Conservation (phyloP, 92 coral and sea anemone species). For the Virgularia gustaviana region DNA sequence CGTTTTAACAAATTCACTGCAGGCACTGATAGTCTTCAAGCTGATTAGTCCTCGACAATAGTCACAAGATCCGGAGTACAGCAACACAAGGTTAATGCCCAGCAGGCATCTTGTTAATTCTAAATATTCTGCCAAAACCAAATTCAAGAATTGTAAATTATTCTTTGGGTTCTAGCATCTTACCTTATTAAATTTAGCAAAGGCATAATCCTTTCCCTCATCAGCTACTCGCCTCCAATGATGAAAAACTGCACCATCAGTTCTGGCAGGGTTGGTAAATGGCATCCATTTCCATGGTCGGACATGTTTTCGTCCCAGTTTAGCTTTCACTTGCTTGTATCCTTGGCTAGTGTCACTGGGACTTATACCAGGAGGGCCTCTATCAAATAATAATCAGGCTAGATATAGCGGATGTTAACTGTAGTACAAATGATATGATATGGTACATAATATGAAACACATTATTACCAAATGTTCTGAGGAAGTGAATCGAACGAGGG, state of each 20-base stretch:
- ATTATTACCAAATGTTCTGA: not conserved
- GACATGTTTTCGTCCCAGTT: constrained; percentile 84
- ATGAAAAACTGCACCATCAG: constrained; percentile 74
- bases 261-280: constrained; percentile 87
- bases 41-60: too few relatives aligned
- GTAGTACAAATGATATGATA: not conserved
- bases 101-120: too few relatives aligned
- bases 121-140: too few relatives aligned
- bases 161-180: too few relatives aligned
- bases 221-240: constrained; percentile 97
- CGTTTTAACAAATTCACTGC: too few relatives aligned
- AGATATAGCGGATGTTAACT: too few relatives aligned
- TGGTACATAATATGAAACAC: not conserved
- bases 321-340: constrained; percentile 95
- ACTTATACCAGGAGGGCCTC: constrained; percentile 90
- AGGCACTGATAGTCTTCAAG: too few relatives aligned
- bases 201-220: constrained; percentile 89
- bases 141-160: not conserved
- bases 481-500: too few relatives aligned
- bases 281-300: constrained; percentile 88
- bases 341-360: constrained; percentile 84
- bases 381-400: not conserved
- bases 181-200: constrained; percentile 98
- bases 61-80: too few relatives aligned
- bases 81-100: too few relatives aligned